These are phyloP conservation scores for Marmota monax DNA, from an alignment of 2,113 vertebrate species.

Conservation along the genomic window DNA sequence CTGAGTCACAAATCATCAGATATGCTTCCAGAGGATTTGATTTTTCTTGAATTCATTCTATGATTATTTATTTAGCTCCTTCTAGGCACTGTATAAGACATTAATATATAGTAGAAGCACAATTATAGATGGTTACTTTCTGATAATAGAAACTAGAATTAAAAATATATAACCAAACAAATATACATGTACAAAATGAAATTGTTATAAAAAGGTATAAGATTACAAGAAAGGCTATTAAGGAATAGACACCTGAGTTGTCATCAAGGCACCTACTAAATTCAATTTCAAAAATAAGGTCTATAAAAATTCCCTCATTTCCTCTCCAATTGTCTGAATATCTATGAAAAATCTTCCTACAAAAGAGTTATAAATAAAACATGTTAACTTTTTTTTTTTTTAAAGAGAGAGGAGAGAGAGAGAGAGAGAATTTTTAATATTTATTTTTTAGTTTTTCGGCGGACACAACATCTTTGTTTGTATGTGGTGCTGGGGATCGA, in stretches of 20 bases:
- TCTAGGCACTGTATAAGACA: background rate
- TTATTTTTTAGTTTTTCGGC: too few species aligned
- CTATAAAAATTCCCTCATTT: background rate
- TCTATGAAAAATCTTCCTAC: background rate
- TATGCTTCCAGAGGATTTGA: background rate
- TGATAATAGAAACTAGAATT: background rate
- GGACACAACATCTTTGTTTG: too few species aligned
- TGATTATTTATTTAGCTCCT: conserved; percentile 8
- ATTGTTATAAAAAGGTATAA: background rate
- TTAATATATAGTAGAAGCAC: background rate
- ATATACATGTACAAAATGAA: background rate
- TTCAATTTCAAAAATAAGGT: conserved; percentile 21
- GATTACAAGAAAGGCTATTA: background rate
- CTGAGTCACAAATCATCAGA: background rate
- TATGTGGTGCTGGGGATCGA: too few species aligned
- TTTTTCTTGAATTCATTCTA: background rate
- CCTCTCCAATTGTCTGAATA: background rate
- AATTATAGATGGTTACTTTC: background rate
- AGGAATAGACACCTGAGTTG: background rate
- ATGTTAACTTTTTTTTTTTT: background rate
- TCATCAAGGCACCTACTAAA: background rate
- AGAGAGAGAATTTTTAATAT: too few species aligned
- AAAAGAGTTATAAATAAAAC: background rate
- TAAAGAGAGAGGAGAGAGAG: too few species aligned
- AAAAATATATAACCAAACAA: background rate